Conservation (phyloP, 2,797 vertebrate species). For the Pseudopleuronectes americanus region DNA sequence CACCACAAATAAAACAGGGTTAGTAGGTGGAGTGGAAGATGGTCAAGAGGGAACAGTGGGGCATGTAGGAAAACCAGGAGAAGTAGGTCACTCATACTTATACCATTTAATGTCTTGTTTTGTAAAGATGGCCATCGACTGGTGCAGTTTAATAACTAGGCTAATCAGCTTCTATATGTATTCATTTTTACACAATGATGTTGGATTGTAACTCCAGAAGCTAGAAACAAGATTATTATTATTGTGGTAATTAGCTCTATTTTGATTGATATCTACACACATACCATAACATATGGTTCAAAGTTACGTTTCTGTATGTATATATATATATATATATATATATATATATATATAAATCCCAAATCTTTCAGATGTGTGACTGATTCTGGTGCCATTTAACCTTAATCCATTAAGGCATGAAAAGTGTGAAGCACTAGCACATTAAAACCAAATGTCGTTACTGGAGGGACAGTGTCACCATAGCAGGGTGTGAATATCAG, state of each 20-base stretch:
- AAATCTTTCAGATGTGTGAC: neutral
- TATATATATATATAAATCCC: neutral
- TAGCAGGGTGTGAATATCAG: no score
- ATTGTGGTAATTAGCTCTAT: neutral
- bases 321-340: no score
- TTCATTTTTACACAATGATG: neutral
- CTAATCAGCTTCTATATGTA: no score
- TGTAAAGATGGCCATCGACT: neutral
- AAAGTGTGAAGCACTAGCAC: neutral
- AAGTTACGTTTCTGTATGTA: no score
- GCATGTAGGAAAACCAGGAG: constrained; percentile 6
- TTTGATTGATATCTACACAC: neutral
- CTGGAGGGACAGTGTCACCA: no score
- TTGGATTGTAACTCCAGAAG: neutral
- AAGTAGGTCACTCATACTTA: constrained; percentile 26
- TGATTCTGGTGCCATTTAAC: neutral
- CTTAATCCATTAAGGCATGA: neutral
- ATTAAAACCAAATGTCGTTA: neutral
- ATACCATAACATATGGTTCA: no score
- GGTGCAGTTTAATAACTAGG: neutral
- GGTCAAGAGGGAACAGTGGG: constrained; percentile 28
- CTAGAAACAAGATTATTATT: no score
- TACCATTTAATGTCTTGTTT: neutral
- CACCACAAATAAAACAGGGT: constrained; percentile 25
- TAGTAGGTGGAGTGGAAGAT: constrained; percentile 18